Evolutionary conservation across 1,140 invertebrate genomes (phyloP).

Genomic region (Mercenaria mercenaria): DNA sequence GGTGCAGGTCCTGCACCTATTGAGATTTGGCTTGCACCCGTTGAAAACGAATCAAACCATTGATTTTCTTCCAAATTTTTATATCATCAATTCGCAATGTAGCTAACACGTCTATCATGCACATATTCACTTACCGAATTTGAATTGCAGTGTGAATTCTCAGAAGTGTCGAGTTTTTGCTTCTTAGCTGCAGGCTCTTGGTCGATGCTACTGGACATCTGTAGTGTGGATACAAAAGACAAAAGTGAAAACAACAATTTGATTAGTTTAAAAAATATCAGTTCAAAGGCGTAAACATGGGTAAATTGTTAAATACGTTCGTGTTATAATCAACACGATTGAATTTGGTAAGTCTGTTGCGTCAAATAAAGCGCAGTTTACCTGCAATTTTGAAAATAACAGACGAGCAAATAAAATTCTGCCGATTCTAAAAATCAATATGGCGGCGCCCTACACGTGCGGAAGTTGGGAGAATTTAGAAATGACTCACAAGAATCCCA

Average conservation of each 20-base stretch:
- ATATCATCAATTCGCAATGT: too few relatives aligned
- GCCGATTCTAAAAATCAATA: constrained; percentile 57
- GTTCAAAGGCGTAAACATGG: not conserved
- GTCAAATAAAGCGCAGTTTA: not conserved
- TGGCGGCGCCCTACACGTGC: constrained; percentile 67
- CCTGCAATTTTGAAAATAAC: constrained; percentile 58
- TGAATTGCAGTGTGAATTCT: constrained; percentile 60
- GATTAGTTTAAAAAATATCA: not conserved
- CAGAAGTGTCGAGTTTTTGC: constrained; percentile 76
- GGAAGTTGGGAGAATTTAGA: constrained; percentile 66
- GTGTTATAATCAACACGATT: too few relatives aligned
- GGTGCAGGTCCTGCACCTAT: too few relatives aligned
- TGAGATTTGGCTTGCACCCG: too few relatives aligned
- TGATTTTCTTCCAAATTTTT: too few relatives aligned
- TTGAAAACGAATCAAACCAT: too few relatives aligned
- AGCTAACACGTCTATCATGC: too few relatives aligned
- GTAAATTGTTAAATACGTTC: too few relatives aligned
- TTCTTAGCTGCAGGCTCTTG: constrained; percentile 83
- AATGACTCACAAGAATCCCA: constrained; percentile 29
- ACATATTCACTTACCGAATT: constrained; percentile 68
- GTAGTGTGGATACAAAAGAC: constrained; percentile 56
- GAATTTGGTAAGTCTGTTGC: too few relatives aligned
- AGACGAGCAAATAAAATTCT: constrained; percentile 52
- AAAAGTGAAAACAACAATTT: not conserved
- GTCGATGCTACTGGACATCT: constrained; percentile 84